These are phyloP conservation scores for Dolichallabes microphthalmus DNA, from an alignment of 2,113 vertebrate species.

Conservation along the genomic window DNA sequence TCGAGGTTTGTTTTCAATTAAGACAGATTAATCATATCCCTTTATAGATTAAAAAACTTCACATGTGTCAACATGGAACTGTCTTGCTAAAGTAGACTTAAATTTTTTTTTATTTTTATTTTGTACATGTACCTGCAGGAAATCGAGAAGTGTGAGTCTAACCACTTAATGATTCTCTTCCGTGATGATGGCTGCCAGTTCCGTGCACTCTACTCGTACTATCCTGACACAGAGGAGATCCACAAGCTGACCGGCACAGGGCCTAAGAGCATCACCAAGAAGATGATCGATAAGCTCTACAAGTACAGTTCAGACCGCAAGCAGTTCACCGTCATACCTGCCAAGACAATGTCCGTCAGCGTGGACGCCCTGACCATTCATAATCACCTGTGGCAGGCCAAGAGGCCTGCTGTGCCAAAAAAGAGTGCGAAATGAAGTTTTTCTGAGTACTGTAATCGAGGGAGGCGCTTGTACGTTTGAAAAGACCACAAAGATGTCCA, in stretches of 20 bases:
- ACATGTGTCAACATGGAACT: neutral
- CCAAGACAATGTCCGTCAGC: conserved; percentile 87
- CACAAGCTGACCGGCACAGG: conserved; percentile 82
- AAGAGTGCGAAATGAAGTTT: conserved; percentile 72
- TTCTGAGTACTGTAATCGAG: neutral
- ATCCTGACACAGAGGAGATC: conserved; percentile 82
- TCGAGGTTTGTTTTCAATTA: conserved; percentile 70
- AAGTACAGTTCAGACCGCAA: conserved; percentile 90
- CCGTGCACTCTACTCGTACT: conserved; percentile 83
- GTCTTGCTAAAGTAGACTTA: neutral
- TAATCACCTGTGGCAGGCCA: conserved; percentile 86
- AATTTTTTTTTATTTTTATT: too few relatives aligned
- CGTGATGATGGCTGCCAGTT: conserved; percentile 87
- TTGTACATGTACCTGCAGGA: conserved; percentile 65
- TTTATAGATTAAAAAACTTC: neutral
- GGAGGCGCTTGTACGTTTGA: conserved; percentile 16
- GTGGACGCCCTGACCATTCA: conserved; percentile 89
- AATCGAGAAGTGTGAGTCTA: conserved; percentile 84
- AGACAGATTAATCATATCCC: neutral
- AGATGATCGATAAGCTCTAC: conserved; percentile 88
- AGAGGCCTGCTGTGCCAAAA: conserved; percentile 83
- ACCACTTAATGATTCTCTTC: conserved; percentile 87
- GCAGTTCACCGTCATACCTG: conserved; percentile 85
- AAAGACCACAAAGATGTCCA: conserved; percentile 50
- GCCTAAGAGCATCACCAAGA: conserved; percentile 83